Conservation (phyloP, 2,797 vertebrate species). For the Pangasius krempfi region DNA sequence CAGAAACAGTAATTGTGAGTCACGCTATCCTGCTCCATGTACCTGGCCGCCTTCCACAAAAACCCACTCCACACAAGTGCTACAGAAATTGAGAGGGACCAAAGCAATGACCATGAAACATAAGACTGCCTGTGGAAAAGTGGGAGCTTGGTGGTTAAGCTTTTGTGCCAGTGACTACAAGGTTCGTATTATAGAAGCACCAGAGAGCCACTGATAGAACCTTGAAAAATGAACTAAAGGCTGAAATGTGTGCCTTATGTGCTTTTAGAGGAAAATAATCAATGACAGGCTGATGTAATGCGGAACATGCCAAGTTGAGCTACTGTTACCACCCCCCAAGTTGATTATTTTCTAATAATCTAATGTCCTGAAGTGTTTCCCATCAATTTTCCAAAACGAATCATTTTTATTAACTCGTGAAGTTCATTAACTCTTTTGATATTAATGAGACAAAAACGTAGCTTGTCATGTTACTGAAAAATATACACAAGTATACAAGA, state of each 20-base stretch:
- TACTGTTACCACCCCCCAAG: neutral
- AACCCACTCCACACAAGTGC: conserved; percentile 18
- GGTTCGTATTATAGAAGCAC: neutral
- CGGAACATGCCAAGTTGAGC: neutral
- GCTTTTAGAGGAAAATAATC: neutral
- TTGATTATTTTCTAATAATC: neutral
- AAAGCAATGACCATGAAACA: neutral
- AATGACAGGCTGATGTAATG: neutral
- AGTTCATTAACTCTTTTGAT: neutral
- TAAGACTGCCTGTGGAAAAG: neutral
- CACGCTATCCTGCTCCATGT: conserved; percentile 36
- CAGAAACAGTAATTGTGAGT: conserved; percentile 52
- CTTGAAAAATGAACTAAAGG: neutral
- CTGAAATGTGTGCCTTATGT: too few relatives aligned
- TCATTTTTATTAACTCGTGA: neutral
- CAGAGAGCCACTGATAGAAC: neutral
- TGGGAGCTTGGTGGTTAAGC: neutral
- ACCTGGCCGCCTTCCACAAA: conserved; percentile 27
- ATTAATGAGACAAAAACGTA: neutral
- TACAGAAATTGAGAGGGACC: conserved; percentile 28
- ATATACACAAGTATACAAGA: neutral
- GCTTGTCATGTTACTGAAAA: neutral
- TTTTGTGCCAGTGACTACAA: neutral
- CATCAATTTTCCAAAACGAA: neutral
- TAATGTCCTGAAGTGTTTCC: neutral